phyloP scores from a whole-genome alignment of 2,888 invertebrate species.

The Blastobasis adustella region DNA sequence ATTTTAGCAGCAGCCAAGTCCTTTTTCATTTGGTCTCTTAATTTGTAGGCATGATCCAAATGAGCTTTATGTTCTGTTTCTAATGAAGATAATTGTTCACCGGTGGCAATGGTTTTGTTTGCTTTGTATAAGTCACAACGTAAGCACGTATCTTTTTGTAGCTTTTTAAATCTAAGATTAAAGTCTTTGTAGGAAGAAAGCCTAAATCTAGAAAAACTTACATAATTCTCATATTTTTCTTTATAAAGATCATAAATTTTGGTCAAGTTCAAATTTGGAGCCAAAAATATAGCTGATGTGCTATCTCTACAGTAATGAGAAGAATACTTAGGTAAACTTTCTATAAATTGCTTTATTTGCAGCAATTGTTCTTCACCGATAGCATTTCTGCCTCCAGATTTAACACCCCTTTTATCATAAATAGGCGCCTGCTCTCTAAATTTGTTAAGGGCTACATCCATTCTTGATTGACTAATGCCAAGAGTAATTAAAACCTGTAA shows the following conservation, averaged over 20 bases:
- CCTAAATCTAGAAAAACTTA: constrained; percentile 7
- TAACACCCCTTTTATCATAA: constrained; percentile 4
- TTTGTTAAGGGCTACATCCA: constrained; percentile 2
- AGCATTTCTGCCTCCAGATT: constrained; percentile 4
- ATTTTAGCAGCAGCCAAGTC: constrained; percentile 8
- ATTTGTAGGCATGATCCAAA: constrained; percentile 7
- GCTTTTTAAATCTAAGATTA: constrained; percentile 11
- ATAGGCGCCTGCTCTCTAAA: constrained; percentile 1
- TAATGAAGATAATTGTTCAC: constrained; percentile 1
- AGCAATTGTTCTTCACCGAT: not conserved
- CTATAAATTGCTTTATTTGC: constrained; percentile 3
- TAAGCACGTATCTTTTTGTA: constrained; percentile 13
- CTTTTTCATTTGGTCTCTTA: constrained; percentile 12
- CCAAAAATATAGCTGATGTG: constrained; percentile 8
- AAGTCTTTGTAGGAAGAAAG: constrained; percentile 5
- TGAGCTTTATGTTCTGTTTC: constrained; percentile 9
- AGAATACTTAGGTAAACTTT: constrained; percentile 4
- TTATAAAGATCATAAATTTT: constrained; percentile 8
- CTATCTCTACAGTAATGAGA: constrained; percentile 10
- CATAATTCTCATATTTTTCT: constrained; percentile 4
- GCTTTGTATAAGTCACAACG: constrained; percentile 9
- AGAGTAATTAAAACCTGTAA: constrained; percentile 4
- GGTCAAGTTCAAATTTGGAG: constrained; percentile 7
- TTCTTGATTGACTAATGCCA: constrained; percentile 4
- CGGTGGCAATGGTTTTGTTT: constrained; percentile 2